phyloP scores from a whole-genome alignment of 1,140 invertebrate species.

The Diuraphis noxia region DNA sequence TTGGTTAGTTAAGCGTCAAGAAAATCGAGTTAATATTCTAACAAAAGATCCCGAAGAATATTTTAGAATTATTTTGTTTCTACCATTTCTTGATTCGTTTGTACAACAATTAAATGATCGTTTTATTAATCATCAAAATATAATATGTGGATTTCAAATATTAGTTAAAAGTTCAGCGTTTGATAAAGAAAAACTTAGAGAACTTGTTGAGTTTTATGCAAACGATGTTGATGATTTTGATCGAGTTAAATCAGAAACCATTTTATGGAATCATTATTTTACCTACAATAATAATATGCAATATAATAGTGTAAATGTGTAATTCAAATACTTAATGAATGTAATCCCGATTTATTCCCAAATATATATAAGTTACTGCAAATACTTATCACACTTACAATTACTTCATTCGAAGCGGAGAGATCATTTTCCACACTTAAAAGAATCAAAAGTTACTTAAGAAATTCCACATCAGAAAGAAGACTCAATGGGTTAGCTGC shows the following conservation, averaged over 20 bases:
- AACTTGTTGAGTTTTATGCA: no score
- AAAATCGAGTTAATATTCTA: not conserved
- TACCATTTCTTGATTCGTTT: constrained; percentile 4
- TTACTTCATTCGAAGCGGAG: not conserved
- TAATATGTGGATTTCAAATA: no score
- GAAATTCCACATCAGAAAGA: not conserved
- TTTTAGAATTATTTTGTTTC: constrained; percentile 1
- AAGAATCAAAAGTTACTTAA: not conserved
- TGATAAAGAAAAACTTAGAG: not conserved
- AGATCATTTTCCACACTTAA: no score
- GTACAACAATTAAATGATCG: not conserved
- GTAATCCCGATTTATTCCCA: not conserved
- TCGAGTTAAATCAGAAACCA: not conserved
- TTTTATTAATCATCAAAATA: not conserved
- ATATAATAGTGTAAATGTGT: not conserved
- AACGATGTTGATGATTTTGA: not conserved
- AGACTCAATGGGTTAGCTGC: no score
- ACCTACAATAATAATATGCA: not conserved
- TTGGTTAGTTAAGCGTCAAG: not conserved
- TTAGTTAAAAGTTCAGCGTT: not conserved
- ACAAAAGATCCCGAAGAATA: constrained; percentile 13
- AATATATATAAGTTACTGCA: not conserved
- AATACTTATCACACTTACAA: constrained; percentile 8
- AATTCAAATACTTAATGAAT: not conserved
- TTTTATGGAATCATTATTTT: not conserved